Base-by-base conservation (phyloP, 2,888 invertebrate genomes). In the Latrodectus elegans region DNA sequence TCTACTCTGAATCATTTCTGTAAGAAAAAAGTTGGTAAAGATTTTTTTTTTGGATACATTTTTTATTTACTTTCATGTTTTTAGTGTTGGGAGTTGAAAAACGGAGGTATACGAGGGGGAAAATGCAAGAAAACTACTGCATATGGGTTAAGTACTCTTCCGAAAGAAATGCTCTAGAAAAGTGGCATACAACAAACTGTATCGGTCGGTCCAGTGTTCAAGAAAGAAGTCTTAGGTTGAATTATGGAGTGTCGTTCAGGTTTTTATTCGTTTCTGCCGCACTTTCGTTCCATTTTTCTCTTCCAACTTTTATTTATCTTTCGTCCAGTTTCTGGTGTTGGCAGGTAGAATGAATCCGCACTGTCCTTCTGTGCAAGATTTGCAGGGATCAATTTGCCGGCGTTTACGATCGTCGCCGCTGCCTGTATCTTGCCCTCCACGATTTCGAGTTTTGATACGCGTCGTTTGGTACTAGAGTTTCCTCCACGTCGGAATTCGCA, bases 161-260 rank as follows among this genome's bases (percentile, higher is more conserved):
- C 17, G 26, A 52, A 81, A 72, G 55, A 73, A 81, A 49, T 38
- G 53, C 67, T 74, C 26, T 52, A 22, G 68, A 74, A 74, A 64
- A 78, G 55, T 72, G 17, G 22, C 68, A 26, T 22, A 52, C 49
- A 73, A 80, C 82, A 82, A 82, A 70, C 75, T 68, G 73, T 75
- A 82, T 82, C 82, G 74, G 75, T 49, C 74, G 70, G 75, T 75
- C 38, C 82, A 68, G 74, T 74, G 82, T 70, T 53, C 65, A 55
- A 17, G 68, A 38, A 53, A 65, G 65, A 65, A 65, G 52, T 68
- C 81, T 64, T 17, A 60, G 51, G n/a, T 74, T 82, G 82, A 75
- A 67, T 75, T 82, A 82, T 82, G 70, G 75, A 75, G 82, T 82
- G 82, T 60, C 75, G 68, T 67, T 75, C 68, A 67, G 10, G n/a